Evolutionary conservation across 2,113 vertebrate species (phyloP), one percentile per base, ranked within the genome.

Genomic region (Blennius ocellaris): DNA sequence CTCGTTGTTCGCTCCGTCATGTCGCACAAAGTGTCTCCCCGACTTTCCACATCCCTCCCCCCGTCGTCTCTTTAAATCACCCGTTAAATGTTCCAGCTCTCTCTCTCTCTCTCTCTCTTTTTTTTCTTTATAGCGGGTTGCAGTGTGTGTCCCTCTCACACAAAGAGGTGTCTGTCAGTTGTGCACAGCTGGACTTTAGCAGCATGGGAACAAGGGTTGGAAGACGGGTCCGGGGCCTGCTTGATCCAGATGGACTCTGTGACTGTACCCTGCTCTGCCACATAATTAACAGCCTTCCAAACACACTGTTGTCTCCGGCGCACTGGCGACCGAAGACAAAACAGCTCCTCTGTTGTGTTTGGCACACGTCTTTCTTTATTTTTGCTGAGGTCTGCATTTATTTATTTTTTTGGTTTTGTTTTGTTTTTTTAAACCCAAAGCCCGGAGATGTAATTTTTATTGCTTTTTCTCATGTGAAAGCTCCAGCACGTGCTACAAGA

Each of bases 141-240:
- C 9, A 48, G 68, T 77, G 21, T 30, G 21, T 79, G 84, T 80
- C 76, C 55, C 21, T 56, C 52, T 71, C 39, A 5, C 73, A 90
- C 83, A 87, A 90, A 87, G 80, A 78, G n/a, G 59, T 77, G 78
- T 71, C 83, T 90, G 86, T 92, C 80, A 73, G 68, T 83, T 59
- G 72, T 67, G 70, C 77, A 70, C 87, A 91, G 86, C 87, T 92
- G 89, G 84, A 76, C 54, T 21, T 11, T 54, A 56, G 76, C 72
- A 76, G 68, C 41, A 39, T 62, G 74, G 67, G 60, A 84, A 81
- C 63, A 70, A 69, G 71, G 68, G 44, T 63, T 87, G 75, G 70
- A 84, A 54, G 9, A 39, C 12, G 47, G 14, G 30, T 36, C 17
- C 1, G 39, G 52, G 52, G 4, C 69, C 70, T 81, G 45, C 60